Base-by-base conservation (phyloP, 2,113 vertebrate genomes). In the Vireo altiloquus region DNA sequence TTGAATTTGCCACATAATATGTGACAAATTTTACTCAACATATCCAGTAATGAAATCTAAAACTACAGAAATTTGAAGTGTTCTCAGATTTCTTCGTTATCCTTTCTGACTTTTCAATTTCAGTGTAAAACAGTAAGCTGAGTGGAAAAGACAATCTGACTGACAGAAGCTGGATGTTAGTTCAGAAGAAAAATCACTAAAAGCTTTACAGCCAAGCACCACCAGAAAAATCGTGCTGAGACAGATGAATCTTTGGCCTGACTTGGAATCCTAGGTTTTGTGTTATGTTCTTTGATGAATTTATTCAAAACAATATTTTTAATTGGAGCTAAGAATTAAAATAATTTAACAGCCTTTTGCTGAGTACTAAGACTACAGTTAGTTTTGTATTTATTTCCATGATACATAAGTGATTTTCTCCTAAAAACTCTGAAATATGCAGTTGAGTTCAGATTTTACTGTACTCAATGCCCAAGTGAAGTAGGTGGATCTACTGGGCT, bases 401-500 rank as follows among this genome's bases (percentile, higher is more conserved):
- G 22, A 3, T 39, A 39, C 5, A 1, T 23, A 75, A 59, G 7
- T 35, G 0, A n/a, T 77, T 80, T 89, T 69, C 27, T 65, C 40
- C 7, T 40, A 15, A 57, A 91, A 69, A 52, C 33, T 47, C 39
- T n/a, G 10, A 42, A 82, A 22, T 37, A 35, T 2, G 76, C 8
- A 54, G 4, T 2, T 68, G 23, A 76, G 53, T 77, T 50, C 42
- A 61, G 9, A 35, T 56, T 65, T 65, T 72, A 60, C 6, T 28
- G 13, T 16, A 37, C 6, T 44, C 1, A 35, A 28, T 44, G 5
- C 2, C 14, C 10, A 37, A 20, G 7, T 57, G 13, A 79, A 65
- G 10, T 22, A 42, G 2, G 5, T 46, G 23, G 65, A 77, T 39
- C 1, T 49, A 6, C 7, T 21, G 3, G 3, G 4, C 7, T 66